Evolutionary conservation across 1,140 invertebrate genomes (phyloP).

Genomic region (Lycorma delicatula): DNA sequence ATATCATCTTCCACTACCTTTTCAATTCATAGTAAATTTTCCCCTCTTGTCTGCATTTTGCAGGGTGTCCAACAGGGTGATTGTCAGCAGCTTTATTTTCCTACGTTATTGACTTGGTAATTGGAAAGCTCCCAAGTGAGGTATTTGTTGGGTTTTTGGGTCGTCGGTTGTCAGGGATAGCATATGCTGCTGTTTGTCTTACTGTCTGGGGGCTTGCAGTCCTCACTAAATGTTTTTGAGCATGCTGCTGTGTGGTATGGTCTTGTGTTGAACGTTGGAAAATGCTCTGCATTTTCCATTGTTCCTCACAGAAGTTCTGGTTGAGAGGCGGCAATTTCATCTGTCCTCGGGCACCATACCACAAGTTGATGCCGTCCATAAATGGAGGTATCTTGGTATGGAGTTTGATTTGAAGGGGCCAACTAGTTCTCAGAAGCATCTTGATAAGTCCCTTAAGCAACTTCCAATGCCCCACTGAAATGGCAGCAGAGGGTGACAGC

Average conservation of each 20-base stretch:
- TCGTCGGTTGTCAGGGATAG: background rate
- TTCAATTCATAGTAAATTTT: background rate
- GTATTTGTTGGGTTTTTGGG: background rate
- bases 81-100: background rate
- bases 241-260: background rate
- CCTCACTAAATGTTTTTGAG: background rate
- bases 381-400: background rate
- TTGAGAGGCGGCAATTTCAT: background rate
- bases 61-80: too few species aligned
- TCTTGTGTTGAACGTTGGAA: background rate
- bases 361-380: background rate
- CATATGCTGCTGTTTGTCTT: background rate
- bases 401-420: background rate
- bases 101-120: background rate
- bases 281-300: background rate
- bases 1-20: background rate
- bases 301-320: background rate
- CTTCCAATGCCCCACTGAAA: slow-evolving; percentile 33
- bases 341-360: background rate
- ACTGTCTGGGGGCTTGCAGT: background rate
- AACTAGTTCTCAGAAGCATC: background rate
- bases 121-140: background rate
- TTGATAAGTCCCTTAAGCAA: background rate
- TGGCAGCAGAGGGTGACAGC: slow-evolving; percentile 29
- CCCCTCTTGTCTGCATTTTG: background rate